Conservation (phyloP, 2,888 invertebrate genomes). For the Torymus auratus region DNA sequence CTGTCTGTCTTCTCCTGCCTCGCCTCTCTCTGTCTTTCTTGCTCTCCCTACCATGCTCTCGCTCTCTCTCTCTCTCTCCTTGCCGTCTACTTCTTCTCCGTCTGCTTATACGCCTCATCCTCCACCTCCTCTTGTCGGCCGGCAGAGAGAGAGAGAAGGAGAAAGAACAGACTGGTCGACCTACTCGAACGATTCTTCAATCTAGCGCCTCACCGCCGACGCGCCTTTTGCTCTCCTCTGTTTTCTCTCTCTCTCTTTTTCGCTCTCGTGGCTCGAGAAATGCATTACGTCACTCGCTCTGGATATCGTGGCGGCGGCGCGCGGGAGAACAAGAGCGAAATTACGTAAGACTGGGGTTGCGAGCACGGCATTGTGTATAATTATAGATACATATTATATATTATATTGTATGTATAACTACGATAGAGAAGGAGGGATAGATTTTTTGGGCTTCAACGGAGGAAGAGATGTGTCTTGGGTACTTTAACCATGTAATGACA, state of each 20-base stretch:
- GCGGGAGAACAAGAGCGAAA: slow-evolving; percentile 6
- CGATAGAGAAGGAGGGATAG: neutral
- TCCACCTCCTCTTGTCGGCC: slow-evolving; percentile 8
- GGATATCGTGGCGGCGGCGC: slow-evolving; percentile 3
- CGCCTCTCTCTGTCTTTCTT: slow-evolving; percentile 17
- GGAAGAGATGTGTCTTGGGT: slow-evolving; percentile 36
- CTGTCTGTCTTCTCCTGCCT: slow-evolving; percentile 64
- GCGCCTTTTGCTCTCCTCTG: neutral
- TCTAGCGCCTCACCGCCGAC: slow-evolving; percentile 47
- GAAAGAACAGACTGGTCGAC: slow-evolving; percentile 46
- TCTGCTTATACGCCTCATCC: slow-evolving; percentile 2
- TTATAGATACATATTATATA: neutral
- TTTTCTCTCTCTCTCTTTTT: neutral
- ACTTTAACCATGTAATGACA: slow-evolving; percentile 50
- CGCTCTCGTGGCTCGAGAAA: slow-evolving; percentile 22
- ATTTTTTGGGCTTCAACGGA: neutral
- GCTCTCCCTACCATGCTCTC: slow-evolving; percentile 1
- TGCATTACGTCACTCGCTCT: slow-evolving; percentile 23
- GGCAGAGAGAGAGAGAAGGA: slow-evolving; percentile 10
- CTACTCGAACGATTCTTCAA: slow-evolving; percentile 58
- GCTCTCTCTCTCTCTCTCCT: neutral
- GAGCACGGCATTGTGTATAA: neutral
- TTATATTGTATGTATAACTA: neutral
- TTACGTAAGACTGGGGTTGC: neutral
- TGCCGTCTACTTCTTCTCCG: neutral